Percentiles rank a stretch among this genome's conserved stretches.
These are phyloP conservation scores for Coptotermes formosanus DNA, from an alignment of 1,140 invertebrate species.

Conservation along the genomic window DNA sequence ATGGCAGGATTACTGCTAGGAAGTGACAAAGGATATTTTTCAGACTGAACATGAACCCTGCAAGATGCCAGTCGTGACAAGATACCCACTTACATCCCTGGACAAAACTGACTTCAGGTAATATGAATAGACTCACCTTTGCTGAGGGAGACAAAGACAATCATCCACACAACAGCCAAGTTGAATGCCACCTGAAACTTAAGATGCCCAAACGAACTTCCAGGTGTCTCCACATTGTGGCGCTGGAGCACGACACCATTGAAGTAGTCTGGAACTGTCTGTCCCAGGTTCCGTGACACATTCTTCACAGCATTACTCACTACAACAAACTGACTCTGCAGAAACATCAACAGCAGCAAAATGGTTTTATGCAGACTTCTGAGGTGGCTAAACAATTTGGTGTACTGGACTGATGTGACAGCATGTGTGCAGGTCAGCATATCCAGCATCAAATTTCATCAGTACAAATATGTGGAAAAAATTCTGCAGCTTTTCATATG, in stretches of 20 bases:
- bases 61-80: no score
- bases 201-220: slow-evolving; percentile 62
- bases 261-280: slow-evolving; percentile 80
- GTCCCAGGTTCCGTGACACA: slow-evolving; percentile 56
- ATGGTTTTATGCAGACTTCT: no score
- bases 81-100: neutral
- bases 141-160: slow-evolving; percentile 83
- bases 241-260: slow-evolving; percentile 78
- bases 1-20: no score
- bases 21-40: no score
- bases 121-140: slow-evolving; percentile 58
- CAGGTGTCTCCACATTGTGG: slow-evolving; percentile 57
- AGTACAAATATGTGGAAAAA: no score
- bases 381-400: no score
- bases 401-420: no score
- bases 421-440: no score
- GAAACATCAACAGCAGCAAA: neutral
- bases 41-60: no score
- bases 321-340: neutral
- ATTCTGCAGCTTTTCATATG: no score
- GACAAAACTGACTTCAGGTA: neutral
- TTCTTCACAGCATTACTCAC: neutral
- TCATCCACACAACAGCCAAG: slow-evolving; percentile 86
- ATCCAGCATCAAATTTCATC: no score
- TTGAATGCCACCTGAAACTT: slow-evolving; percentile 89